These are phyloP conservation scores for Rhogogaster chlorosoma DNA, from an alignment of 2,888 invertebrate species.

Conservation along the genomic window DNA sequence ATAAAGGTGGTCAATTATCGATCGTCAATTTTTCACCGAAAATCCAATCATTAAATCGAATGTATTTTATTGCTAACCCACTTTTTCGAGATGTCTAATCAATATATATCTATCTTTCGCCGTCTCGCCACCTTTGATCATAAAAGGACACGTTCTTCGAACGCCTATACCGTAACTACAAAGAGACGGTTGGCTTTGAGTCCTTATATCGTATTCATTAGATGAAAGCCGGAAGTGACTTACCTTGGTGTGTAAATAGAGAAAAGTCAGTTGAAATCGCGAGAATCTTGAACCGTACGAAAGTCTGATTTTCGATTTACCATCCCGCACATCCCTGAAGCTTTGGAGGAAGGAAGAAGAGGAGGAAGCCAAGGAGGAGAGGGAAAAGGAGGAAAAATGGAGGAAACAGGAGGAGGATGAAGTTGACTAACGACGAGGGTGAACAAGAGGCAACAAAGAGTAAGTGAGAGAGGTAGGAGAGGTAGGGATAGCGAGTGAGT, in stretches of 20 bases:
- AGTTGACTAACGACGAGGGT: neutral
- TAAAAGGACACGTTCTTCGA: neutral
- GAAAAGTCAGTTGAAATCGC: neutral
- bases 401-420: neutral
- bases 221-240: neutral
- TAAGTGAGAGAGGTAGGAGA: constrained; percentile 13
- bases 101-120: neutral
- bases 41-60: neutral
- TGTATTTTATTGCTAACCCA: neutral
- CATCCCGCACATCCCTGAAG: neutral
- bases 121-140: neutral
- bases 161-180: neutral
- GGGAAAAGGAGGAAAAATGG: neutral
- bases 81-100: neutral
- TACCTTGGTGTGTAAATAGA: neutral
- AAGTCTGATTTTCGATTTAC: neutral
- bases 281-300: neutral
- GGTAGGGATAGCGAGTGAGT: constrained; percentile 53
- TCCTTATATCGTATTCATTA: neutral
- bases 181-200: neutral
- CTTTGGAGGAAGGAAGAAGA: neutral
- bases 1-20: neutral
- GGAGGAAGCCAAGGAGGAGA: neutral
- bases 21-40: neutral
- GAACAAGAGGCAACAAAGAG: neutral